Percentiles rank a stretch among this genome's conserved stretches.
These are phyloP conservation scores for Hydrolagus affinis DNA, from an alignment of 2,113 vertebrate genomes.

Conservation along the genomic window DNA sequence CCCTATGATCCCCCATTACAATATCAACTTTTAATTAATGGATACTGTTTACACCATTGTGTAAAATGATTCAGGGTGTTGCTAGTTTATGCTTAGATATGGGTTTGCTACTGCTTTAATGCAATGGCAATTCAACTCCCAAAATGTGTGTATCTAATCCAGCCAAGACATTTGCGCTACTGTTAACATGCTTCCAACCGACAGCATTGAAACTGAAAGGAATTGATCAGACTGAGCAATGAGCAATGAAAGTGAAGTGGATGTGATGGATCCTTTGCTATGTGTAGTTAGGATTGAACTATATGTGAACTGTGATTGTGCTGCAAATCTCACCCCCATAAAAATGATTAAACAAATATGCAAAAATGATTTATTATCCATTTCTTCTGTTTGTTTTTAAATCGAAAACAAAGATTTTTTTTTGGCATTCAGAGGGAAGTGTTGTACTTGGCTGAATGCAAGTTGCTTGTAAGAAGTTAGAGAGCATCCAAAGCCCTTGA, in stretches of 20 bases:
- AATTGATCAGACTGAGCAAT: not conserved
- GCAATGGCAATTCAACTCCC: not conserved
- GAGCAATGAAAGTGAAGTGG: not conserved
- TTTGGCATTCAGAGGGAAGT: not conserved
- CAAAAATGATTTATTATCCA: not conserved
- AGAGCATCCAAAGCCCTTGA: not conserved
- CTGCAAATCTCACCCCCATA: not conserved
- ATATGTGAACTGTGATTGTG: not conserved
- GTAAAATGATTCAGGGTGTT: not conserved
- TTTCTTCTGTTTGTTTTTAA: not conserved
- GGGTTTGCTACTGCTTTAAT: not conserved
- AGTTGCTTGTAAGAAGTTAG: not conserved
- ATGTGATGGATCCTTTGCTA: not conserved
- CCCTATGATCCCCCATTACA: too few species aligned
- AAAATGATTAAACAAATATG: constrained; percentile 14
- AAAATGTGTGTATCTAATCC: not conserved
- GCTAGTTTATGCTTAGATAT: not conserved
- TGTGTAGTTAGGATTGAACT: not conserved
- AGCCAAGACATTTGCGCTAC: too few species aligned
- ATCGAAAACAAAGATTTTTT: not conserved
- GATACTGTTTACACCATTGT: not conserved
- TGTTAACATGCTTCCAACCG: not conserved
- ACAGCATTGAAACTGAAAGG: not conserved
- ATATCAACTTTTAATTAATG: too few species aligned
- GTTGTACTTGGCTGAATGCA: not conserved